These are phyloP conservation scores for Hybognathus amarus DNA, from an alignment of 2,797 vertebrate species.

Conservation along the genomic window DNA sequence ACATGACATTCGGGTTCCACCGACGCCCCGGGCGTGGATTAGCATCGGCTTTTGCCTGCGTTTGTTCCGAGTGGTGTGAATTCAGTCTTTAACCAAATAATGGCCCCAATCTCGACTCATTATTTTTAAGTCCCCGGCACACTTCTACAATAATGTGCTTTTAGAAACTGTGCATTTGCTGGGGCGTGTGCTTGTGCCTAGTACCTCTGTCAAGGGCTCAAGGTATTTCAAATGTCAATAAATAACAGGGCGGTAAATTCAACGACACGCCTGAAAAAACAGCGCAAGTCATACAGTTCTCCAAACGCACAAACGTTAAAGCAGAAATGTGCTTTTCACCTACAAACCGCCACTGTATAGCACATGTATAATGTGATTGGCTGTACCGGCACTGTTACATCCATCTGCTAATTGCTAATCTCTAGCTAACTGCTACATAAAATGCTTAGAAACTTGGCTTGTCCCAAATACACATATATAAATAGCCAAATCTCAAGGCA, in stretches of 20 bases:
- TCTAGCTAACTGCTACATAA: slow-evolving; percentile 49
- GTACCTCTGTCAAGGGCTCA: not conserved
- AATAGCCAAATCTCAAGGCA: slow-evolving; percentile 20
- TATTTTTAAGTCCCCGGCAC: not conserved
- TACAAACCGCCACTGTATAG: slow-evolving; percentile 5
- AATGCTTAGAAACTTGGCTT: slow-evolving; percentile 39
- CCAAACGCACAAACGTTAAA: slow-evolving; percentile 15
- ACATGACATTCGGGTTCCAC: slow-evolving; percentile 36
- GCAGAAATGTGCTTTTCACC: slow-evolving; percentile 23
- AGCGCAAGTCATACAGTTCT: not conserved
- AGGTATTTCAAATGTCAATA: slow-evolving; percentile 25
- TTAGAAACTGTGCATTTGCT: slow-evolving; percentile 17
- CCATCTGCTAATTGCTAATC: not conserved
- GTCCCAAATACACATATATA: slow-evolving; percentile 15
- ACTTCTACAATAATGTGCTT: not conserved
- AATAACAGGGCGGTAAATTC: not conserved
- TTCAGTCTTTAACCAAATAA: not conserved
- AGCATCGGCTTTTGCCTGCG: not conserved
- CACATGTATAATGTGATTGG: not conserved
- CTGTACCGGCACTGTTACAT: slow-evolving; percentile 9
- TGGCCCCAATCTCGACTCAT: not conserved
- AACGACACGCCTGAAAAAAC: slow-evolving; percentile 26
- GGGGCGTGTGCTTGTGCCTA: not conserved
- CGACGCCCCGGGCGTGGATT: not conserved
- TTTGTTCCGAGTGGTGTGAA: not conserved